Evolutionary conservation across 2,797 vertebrate genomes (phyloP), one percentile per base, ranked within the genome.

Genomic region (Cuculus canorus): DNA sequence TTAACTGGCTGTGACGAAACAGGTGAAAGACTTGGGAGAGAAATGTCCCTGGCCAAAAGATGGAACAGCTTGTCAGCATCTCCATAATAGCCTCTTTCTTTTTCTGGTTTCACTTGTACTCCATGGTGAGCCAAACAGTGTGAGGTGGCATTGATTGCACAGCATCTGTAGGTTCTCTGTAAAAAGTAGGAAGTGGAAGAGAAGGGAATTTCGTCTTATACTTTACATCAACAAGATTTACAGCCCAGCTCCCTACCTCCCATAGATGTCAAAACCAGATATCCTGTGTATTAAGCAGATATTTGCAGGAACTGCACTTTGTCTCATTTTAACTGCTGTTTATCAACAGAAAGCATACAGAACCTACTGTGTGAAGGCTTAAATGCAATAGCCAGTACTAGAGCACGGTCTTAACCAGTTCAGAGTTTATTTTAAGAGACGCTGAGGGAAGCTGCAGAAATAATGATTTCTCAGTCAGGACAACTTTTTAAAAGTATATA

Each of bases 81-180:
- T 48, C 25, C 28, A 39, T 1, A 7, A 39, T 65, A 56, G 10
- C 25, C 21, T 88, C 17, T 73, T 87, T 59, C n/a, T 90, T 45
- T 82, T 79, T 61, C 73, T 84, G 48, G 41, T 94, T 91, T 88
- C 0, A 0, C 52, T 88, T 95, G 56, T 68, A 17, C 8, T 66
- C 21, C 61, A 41, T 68, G 65, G 33, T 72, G 87, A 77, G 92
- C 54, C 37, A 92, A 92, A 86, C 88, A 90, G 65, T 47, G 18
- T 88, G 94, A 96, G 86, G 77, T 79, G 94, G 73, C 53, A 14
- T 19, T 71, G 90, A 83, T 90, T 95, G 93, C 79, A 92, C 57
- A 59, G 35, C 33, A 28, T 93, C 90, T 88, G 90, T 91, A 92
- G 78, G 45, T 91, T 95, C 85, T 89, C 84, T 95, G 81, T 89